A percentile compares a stretch with the other conserved stretches of the same genome.
Evolutionary conservation across 2,888 invertebrate genomes (phyloP).

Genomic region (Ramazzottius varieornatus): DNA sequence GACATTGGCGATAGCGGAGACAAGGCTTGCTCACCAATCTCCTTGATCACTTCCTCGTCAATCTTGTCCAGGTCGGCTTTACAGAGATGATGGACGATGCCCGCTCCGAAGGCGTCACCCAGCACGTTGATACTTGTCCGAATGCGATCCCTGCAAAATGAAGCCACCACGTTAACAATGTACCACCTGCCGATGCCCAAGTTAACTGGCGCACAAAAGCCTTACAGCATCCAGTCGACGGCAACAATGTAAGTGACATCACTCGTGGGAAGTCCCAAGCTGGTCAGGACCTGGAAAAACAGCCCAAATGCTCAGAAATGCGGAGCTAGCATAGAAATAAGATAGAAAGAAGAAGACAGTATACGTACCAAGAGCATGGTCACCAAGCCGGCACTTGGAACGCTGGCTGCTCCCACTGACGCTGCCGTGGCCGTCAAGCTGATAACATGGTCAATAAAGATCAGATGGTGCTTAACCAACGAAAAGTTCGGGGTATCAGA

Average conservation of each 20-base stretch:
- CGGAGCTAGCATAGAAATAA: too few species aligned
- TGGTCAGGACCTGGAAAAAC: slow-evolving; percentile 33
- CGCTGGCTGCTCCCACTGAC: slow-evolving; percentile 37
- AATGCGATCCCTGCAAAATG: slow-evolving; percentile 27
- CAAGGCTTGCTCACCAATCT: neutral
- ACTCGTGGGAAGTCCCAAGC: slow-evolving; percentile 35
- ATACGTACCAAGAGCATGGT: too few species aligned
- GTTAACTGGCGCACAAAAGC: too few species aligned
- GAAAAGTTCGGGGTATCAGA: neutral
- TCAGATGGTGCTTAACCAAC: neutral
- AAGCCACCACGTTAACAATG: too few species aligned
- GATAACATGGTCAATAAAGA: slow-evolving; percentile 8
- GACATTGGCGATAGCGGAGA: neutral
- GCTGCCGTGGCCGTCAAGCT: slow-evolving; percentile 38
- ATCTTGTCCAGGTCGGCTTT: slow-evolving; percentile 22
- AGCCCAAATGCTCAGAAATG: too few species aligned
- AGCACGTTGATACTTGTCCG: slow-evolving; percentile 31
- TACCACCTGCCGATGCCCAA: too few species aligned
- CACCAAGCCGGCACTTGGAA: slow-evolving; percentile 38
- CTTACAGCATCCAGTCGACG: slow-evolving; percentile 40
- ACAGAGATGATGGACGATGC: slow-evolving; percentile 29
- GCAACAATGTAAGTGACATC: slow-evolving; percentile 37
- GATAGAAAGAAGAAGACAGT: too few species aligned
- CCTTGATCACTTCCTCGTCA: slow-evolving; percentile 11
- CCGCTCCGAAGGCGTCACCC: slow-evolving; percentile 32